Evolutionary conservation across 2,113 vertebrate species (phyloP).

Genomic region (Siphamia tubifer): DNA sequence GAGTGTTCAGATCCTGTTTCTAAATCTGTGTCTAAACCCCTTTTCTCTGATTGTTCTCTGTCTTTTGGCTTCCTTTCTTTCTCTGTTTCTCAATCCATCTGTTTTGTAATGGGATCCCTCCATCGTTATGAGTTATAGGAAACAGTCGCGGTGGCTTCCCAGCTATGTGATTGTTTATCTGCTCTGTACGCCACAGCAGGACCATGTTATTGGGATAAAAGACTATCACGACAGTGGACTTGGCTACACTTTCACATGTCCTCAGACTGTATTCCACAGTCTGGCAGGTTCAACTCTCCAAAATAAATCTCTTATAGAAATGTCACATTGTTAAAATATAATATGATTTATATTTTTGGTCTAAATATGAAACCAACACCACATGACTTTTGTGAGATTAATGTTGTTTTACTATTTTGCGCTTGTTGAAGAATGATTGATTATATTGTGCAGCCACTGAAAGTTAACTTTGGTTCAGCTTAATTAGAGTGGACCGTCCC

Average conservation of each 20-base stretch:
- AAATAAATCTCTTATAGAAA: slow-evolving; percentile 51
- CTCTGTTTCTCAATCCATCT: slow-evolving; percentile 56
- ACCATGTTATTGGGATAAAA: slow-evolving; percentile 61
- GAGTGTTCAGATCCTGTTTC: slow-evolving; percentile 53
- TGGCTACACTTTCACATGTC: slow-evolving; percentile 57
- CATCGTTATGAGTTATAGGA: slow-evolving; percentile 68
- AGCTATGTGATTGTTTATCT: slow-evolving; percentile 73
- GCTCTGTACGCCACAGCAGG: slow-evolving; percentile 49
- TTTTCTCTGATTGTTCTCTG: slow-evolving; percentile 54
- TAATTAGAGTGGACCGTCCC: background rate
- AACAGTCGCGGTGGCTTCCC: slow-evolving; percentile 68
- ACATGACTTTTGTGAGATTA: slow-evolving; percentile 11
- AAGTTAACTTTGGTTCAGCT: slow-evolving; percentile 13
- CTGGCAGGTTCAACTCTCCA: slow-evolving; percentile 22
- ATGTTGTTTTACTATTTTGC: slow-evolving; percentile 40
- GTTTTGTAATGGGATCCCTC: slow-evolving; percentile 70
- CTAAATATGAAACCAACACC: slow-evolving; percentile 44
- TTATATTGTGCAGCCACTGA: slow-evolving; percentile 19
- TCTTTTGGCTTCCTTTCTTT: slow-evolving; percentile 41
- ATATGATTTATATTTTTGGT: slow-evolving; percentile 34
- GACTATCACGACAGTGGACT: slow-evolving; percentile 53
- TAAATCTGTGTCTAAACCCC: slow-evolving; percentile 49
- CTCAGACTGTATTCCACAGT: slow-evolving; percentile 33
- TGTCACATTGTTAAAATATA: slow-evolving; percentile 46
- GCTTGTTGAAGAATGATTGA: slow-evolving; percentile 26